Conservation (phyloP, 2,113 vertebrate species). For the Crotalus viridis region DNA sequence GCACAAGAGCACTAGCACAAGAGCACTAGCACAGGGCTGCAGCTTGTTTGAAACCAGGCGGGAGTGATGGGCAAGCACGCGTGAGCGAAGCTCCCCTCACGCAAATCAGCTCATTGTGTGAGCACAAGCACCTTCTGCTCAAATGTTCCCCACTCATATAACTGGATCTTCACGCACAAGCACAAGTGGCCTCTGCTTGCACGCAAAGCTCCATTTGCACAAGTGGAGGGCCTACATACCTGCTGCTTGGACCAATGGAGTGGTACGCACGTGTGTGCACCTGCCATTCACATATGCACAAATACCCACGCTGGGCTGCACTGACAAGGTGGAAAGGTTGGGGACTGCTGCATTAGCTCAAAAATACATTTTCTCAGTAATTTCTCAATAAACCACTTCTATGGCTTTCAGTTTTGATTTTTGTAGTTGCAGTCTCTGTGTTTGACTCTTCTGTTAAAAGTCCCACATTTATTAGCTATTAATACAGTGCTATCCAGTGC, state of each 20-base stretch:
- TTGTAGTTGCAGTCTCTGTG: neutral
- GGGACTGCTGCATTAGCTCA: neutral
- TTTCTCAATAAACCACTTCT: neutral
- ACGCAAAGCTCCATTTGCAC: neutral
- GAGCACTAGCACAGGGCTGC: neutral
- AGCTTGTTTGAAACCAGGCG: neutral
- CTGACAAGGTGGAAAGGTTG: too few species aligned
- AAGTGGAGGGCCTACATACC: too few species aligned
- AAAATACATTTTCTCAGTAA: neutral
- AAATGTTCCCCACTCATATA: too few species aligned
- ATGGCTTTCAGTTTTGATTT: neutral
- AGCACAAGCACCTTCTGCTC: neutral
- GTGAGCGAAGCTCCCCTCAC: rapidly evolving
- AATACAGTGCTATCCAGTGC: neutral
- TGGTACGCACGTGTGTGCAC: too few species aligned
- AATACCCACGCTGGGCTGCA: too few species aligned
- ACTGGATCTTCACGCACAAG: too few species aligned
- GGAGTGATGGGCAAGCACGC: neutral
- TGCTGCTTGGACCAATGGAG: too few species aligned
- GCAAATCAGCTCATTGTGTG: neutral
- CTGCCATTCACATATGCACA: too few species aligned
- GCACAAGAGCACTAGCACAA: neutral
- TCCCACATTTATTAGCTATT: neutral
- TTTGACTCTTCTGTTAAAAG: neutral
- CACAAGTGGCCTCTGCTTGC: neutral